Evolutionary conservation across 2,888 invertebrate species (phyloP).

Genomic region (Lydus trimaculatus): DNA sequence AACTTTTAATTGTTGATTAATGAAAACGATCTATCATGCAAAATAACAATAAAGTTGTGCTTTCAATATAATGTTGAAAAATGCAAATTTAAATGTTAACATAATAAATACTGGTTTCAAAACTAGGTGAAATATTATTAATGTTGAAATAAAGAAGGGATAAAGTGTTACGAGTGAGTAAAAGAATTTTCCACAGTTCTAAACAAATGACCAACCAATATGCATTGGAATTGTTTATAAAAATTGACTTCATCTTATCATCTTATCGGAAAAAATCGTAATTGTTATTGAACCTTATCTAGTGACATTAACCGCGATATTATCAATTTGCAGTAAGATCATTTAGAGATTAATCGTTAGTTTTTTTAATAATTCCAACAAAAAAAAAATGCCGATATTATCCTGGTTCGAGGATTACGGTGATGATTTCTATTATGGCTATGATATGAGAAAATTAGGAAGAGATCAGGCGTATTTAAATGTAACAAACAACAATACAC

Average conservation of each 20-base stretch:
- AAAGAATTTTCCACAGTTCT: not conserved
- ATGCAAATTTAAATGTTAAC: not conserved
- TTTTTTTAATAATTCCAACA: not conserved
- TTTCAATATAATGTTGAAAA: no score
- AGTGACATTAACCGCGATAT: not conserved
- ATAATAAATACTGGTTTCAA: not conserved
- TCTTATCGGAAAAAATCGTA: not conserved
- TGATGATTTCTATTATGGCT: constrained; percentile 61
- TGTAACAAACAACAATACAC: constrained; percentile 51
- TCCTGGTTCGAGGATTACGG: constrained; percentile 69
- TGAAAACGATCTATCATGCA: no score
- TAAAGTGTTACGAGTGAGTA: not conserved
- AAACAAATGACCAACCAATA: not conserved
- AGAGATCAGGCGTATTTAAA: constrained; percentile 74
- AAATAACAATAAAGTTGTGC: no score
- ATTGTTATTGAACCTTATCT: not conserved
- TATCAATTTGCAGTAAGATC: not conserved
- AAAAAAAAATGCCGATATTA: constrained; percentile 53
- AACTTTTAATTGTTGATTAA: no score
- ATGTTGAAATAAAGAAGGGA: not conserved
- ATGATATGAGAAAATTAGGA: constrained; percentile 66
- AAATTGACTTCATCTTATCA: not conserved
- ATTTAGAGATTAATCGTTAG: no score
- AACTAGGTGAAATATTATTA: not conserved
- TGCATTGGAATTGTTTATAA: not conserved